Percentiles rank a stretch among this genome's conserved stretches.
phyloP scores from a whole-genome alignment of 2,113 vertebrate species.

The Tachysurus vachellii region DNA sequence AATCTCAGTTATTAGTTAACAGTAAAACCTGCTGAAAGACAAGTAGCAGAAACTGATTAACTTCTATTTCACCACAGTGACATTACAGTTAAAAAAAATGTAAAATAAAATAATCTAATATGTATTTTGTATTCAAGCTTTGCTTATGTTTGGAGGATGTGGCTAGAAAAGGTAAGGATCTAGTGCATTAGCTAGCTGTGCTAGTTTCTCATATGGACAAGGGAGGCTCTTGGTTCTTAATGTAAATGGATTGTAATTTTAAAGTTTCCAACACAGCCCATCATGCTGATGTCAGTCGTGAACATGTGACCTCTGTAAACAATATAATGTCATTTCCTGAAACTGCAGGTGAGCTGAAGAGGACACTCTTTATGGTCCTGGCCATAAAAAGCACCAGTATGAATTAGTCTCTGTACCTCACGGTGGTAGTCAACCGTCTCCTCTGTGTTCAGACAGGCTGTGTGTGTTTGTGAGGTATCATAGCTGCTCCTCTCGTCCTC shows the following conservation, averaged over 20 bases:
- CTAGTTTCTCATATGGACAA: not conserved
- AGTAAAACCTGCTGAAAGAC: not conserved
- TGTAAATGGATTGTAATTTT: not conserved
- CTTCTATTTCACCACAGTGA: not conserved
- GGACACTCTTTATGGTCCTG: not conserved
- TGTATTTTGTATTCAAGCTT: not conserved
- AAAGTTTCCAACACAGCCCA: not conserved
- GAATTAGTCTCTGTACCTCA: constrained; percentile 24
- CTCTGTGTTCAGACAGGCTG: not conserved
- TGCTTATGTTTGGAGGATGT: not conserved
- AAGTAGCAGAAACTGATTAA: not conserved
- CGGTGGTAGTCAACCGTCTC: constrained; percentile 15
- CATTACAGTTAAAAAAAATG: not conserved
- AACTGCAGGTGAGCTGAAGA: not conserved
- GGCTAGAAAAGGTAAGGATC: not conserved
- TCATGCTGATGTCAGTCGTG: not conserved
- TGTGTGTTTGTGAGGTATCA: not conserved
- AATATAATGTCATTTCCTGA: not conserved
- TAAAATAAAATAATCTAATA: not conserved
- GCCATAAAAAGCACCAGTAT: not conserved
- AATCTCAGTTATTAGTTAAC: not conserved
- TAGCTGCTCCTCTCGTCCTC: constrained; percentile 25
- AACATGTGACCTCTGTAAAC: not conserved
- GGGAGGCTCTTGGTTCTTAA: not conserved
- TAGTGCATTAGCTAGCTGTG: not conserved